phyloP scores from a whole-genome alignment of 2,888 invertebrate species.

The Habrosyne pyritoides region DNA sequence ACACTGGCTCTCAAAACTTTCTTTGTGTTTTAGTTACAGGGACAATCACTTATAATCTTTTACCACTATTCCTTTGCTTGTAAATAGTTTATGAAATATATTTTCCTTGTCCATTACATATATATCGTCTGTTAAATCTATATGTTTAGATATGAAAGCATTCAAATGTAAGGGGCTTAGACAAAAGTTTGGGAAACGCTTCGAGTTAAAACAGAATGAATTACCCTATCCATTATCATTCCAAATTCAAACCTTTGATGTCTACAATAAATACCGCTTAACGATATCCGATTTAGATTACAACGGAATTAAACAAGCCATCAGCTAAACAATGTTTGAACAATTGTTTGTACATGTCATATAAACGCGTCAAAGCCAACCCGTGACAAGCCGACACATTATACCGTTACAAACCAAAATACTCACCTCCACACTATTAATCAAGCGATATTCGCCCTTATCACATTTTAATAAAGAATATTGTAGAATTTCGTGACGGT shows the following conservation, averaged over 20 bases:
- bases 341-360: conserved; percentile 59
- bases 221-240: conserved; percentile 6
- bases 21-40: too few species aligned
- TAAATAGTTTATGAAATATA: too few species aligned
- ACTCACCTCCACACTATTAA: conserved; percentile 6
- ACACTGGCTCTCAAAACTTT: neutral
- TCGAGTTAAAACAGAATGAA: neutral
- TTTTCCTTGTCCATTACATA: too few species aligned
- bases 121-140: neutral
- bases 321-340: conserved; percentile 42
- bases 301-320: conserved; percentile 35
- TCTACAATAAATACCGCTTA: conserved; percentile 22
- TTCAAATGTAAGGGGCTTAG: neutral
- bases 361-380: conserved; percentile 62
- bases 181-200: neutral
- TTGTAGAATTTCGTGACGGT: conserved; percentile 1
- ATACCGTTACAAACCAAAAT: conserved; percentile 31
- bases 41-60: too few species aligned
- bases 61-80: too few species aligned
- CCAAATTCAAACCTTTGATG: conserved; percentile 14
- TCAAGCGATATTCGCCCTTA: conserved; percentile 12
- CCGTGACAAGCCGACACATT: conserved; percentile 54
- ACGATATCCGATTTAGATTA: conserved; percentile 29
- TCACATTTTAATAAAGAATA: conserved; percentile 14
- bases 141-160: neutral